A percentile compares a stretch with the other conserved stretches of the same genome.
Evolutionary conservation across 2,888 invertebrate genomes (phyloP).

Genomic region (Phaonia tiefii): DNA sequence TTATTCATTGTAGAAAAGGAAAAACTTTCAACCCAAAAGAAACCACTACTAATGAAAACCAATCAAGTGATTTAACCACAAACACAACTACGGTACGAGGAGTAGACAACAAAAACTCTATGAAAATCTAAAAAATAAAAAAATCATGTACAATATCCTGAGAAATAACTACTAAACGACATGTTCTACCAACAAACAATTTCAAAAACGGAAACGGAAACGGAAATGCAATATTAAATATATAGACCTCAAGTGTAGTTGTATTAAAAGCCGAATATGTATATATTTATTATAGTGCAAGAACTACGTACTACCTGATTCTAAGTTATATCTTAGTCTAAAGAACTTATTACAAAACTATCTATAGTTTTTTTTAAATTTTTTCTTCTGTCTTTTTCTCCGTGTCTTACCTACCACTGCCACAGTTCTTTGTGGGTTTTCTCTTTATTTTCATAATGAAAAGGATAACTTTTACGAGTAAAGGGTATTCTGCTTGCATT

Average conservation of each 20-base stretch:
- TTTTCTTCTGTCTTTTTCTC: too few relatives aligned
- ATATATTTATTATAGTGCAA: too few relatives aligned
- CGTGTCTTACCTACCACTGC: not conserved
- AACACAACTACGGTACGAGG: too few relatives aligned
- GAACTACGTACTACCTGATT: too few relatives aligned
- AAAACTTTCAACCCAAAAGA: too few relatives aligned
- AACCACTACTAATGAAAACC: constrained; percentile 13
- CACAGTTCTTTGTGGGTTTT: not conserved
- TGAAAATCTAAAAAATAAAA: not conserved
- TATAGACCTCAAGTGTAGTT: not conserved
- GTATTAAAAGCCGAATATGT: too few relatives aligned
- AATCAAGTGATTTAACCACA: constrained; percentile 16
- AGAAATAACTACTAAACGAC: not conserved
- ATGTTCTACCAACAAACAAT: not conserved
- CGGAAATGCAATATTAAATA: constrained; percentile 21
- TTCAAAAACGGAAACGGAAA: not conserved
- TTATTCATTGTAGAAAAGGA: constrained; percentile 13
- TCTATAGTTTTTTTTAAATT: not conserved
- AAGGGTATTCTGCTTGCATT: too few relatives aligned
- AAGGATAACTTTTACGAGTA: too few relatives aligned
- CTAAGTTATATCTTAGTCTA: not conserved
- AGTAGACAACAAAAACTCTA: not conserved
- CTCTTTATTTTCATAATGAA: too few relatives aligned
- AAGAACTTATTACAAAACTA: constrained; percentile 15
- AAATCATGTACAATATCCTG: not conserved